Base-by-base conservation (phyloP, 1,140 invertebrate genomes). In the Oryctes rhinoceros region DNA sequence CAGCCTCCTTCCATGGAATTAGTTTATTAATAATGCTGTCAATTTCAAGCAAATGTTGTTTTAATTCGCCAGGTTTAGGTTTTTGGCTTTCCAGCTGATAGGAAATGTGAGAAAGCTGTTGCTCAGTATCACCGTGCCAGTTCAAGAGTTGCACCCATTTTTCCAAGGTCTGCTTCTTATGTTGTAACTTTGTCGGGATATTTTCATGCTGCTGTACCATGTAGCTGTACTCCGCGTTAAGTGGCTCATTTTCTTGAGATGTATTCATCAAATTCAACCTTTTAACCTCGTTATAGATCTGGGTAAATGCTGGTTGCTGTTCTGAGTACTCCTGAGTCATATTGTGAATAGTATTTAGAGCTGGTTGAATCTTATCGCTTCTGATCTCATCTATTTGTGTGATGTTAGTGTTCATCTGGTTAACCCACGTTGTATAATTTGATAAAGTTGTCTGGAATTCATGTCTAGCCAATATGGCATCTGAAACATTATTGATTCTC, bases 351-450 rank as follows among this genome's bases (percentile, higher is more conserved):
- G 93, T 93, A 83, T 95, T 93, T n/a, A 96, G 85, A 65, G 92
- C 92, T 0, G 92, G 90, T 81, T 96, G 94, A 3, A 97, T 92
- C 85, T 94, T 93, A 83, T 95, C 94, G 1, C 94, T 90, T 85
- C 92, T 92, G 15, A 97, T 92, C 85, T 96, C 95, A 87, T 94
- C 94, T 75, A 95, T 92, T 83, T 94, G 93, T 62, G 93, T 91
- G 20, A 95, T 91, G 83, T 94, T 93, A 20, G 91, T 89, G 83
- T 93, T 90, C 67, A 96, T 90, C 78, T 93, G 91, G 65, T 94
- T 93, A 87, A 98, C 92, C 95, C 96, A 97, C 76, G 93, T 94
- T 74, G 94, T 92, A 85, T 98, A 96, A 81, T 94, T 93, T 11
- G 92, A 90, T 71, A 98, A 89, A 85, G 94, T 94, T 30, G 93